phyloP scores from a whole-genome alignment of 2,797 vertebrate genomes.

The Tenualosa thibaudeaui region DNA sequence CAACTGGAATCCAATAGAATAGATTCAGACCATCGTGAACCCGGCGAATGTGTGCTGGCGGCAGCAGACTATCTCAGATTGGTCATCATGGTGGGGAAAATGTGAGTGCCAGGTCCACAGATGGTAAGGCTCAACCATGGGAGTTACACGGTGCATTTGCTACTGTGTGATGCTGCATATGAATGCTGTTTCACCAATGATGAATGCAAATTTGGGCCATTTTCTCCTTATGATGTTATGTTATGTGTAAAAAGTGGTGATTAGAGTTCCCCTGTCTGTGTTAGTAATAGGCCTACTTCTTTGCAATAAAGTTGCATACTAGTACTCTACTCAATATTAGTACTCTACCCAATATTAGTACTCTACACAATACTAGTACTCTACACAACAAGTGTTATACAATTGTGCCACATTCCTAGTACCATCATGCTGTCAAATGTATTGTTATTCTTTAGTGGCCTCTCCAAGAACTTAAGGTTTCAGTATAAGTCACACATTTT shows the following conservation, averaged over 20 bases:
- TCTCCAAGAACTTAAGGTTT: background rate
- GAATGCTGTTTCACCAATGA: background rate
- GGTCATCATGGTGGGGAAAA: slow-evolving; percentile 31
- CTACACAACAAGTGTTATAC: too few relatives aligned
- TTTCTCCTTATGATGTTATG: too few relatives aligned
- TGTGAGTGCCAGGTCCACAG: slow-evolving; percentile 48
- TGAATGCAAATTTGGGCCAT: background rate
- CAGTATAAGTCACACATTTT: background rate
- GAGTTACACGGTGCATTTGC: slow-evolving; percentile 58
- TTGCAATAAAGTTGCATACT: background rate
- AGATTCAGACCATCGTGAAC: background rate
- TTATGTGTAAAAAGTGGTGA: too few relatives aligned
- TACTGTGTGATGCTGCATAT: slow-evolving; percentile 62
- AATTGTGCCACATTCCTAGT: background rate
- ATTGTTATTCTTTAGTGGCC: background rate
- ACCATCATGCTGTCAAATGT: background rate
- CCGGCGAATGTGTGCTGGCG: slow-evolving; percentile 53
- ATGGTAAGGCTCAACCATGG: slow-evolving; percentile 57
- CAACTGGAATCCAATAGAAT: slow-evolving; percentile 1
- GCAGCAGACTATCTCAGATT: slow-evolving; percentile 28
- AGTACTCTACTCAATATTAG: background rate
- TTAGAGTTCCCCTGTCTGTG: background rate
- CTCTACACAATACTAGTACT: background rate
- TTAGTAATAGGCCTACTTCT: background rate
- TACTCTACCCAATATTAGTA: background rate